phyloP scores from a whole-genome alignment of 2,797 vertebrate genomes.

The Petrocephalus schoutedeni region DNA sequence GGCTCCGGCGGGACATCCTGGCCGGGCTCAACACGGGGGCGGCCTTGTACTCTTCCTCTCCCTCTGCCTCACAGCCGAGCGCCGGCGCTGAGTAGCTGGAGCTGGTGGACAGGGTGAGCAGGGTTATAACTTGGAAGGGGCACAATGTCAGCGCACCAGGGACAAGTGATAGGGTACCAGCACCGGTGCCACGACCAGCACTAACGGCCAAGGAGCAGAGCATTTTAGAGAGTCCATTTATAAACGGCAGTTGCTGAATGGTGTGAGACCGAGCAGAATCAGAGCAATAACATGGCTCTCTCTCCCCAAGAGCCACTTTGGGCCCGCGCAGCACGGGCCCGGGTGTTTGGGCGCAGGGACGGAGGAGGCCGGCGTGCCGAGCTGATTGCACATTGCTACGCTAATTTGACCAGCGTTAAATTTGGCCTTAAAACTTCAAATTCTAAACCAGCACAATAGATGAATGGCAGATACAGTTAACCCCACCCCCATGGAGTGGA shows the following conservation, averaged over 20 bases:
- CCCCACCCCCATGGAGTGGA: background rate
- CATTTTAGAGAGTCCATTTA: too few relatives aligned
- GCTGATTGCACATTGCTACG: background rate
- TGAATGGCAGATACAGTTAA: background rate
- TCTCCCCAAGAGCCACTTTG: too few relatives aligned
- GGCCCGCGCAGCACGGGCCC: too few relatives aligned
- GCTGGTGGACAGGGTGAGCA: constrained; percentile 54
- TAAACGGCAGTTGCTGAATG: too few relatives aligned
- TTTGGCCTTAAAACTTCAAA: background rate
- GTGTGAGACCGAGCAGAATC: too few relatives aligned
- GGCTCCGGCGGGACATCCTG: constrained; percentile 88
- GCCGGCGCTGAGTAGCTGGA: constrained; percentile 90
- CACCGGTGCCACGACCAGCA: too few relatives aligned
- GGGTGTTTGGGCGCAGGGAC: too few relatives aligned
- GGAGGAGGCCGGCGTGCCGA: too few relatives aligned
- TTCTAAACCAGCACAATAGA: background rate
- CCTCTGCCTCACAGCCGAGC: constrained; percentile 76
- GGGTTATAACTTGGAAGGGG: background rate
- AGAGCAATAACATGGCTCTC: too few relatives aligned
- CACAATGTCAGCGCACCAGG: background rate
- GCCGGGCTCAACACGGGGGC: constrained; percentile 88
- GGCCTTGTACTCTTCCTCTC: constrained; percentile 78
- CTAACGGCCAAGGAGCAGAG: too few relatives aligned
- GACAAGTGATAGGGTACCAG: too few relatives aligned
- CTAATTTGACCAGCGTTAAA: background rate